phyloP scores from a whole-genome alignment of 2,797 vertebrate genomes.

The Pygocentrus nattereri region DNA sequence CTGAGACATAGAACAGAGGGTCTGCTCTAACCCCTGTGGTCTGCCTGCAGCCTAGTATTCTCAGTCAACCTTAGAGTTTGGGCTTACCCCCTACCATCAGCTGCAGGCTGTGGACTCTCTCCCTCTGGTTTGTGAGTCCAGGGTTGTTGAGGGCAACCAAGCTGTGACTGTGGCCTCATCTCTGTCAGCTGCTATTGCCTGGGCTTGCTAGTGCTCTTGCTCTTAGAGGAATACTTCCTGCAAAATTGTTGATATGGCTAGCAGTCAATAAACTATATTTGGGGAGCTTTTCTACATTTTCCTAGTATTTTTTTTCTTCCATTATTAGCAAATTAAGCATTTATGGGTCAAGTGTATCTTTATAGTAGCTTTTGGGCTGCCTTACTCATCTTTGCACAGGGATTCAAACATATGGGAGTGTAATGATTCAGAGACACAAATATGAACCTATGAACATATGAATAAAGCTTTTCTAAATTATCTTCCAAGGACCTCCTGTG shows the following conservation, averaged over 20 bases:
- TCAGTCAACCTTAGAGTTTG: not conserved
- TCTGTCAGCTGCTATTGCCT: not conserved
- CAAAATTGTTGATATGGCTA: not conserved
- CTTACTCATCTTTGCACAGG: too few species aligned
- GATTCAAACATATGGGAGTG: not conserved
- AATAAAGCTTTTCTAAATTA: not conserved
- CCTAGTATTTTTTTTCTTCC: too few species aligned
- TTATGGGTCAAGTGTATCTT: not conserved
- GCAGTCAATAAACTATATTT: too few species aligned
- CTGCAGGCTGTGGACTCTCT: slow-evolving; percentile 4
- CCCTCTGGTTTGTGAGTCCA: not conserved
- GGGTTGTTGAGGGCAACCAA: not conserved
- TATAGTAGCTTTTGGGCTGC: not conserved
- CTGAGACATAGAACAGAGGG: slow-evolving; percentile 19
- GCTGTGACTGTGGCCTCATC: not conserved
- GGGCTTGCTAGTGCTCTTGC: not conserved
- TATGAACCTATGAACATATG: not conserved
- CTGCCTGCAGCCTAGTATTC: slow-evolving; percentile 8
- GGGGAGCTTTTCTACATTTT: not conserved
- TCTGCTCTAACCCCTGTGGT: not conserved
- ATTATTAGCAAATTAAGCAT: not conserved
- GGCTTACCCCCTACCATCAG: not conserved
- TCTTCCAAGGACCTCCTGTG: too few species aligned
- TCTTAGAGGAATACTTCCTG: slow-evolving; percentile 6
- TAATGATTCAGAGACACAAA: slow-evolving; percentile 1